Conservation (phyloP, 2,888 invertebrate species). For the Lasioglossum pauxillum region DNA sequence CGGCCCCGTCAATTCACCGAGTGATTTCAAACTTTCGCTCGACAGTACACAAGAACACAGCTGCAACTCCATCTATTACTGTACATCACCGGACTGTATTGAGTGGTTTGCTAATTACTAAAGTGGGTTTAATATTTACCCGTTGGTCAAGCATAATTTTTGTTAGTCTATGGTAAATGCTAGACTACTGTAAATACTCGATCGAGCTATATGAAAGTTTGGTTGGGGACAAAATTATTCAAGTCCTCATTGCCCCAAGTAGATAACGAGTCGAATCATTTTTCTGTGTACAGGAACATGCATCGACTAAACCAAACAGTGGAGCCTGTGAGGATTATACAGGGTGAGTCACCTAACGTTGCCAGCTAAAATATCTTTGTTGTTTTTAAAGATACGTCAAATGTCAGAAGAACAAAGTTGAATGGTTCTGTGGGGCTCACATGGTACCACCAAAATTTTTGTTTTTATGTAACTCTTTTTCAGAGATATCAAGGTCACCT, state of each 20-base stretch:
- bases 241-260: neutral
- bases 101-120: slow-evolving; percentile 1
- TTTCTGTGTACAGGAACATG: neutral
- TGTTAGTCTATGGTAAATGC: neutral
- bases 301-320: neutral
- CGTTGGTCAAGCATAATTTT: neutral
- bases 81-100: neutral
- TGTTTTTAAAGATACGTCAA: no score
- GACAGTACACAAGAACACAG: neutral
- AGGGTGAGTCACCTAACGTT: no score
- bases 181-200: neutral
- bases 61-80: neutral
- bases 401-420: no score
- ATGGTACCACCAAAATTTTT: no score
- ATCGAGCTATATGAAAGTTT: neutral
- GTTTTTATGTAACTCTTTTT: no score
- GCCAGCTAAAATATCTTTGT: no score
- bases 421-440: no score
- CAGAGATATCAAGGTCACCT: no score
- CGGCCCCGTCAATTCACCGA: neutral
- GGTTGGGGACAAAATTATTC: neutral
- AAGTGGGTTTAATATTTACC: neutral
- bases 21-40: neutral
- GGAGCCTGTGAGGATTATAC: neutral
- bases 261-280: neutral